Evolutionary conservation across 1,140 invertebrate genomes (phyloP).

Genomic region (Trachymyrmex cornetzi): DNA sequence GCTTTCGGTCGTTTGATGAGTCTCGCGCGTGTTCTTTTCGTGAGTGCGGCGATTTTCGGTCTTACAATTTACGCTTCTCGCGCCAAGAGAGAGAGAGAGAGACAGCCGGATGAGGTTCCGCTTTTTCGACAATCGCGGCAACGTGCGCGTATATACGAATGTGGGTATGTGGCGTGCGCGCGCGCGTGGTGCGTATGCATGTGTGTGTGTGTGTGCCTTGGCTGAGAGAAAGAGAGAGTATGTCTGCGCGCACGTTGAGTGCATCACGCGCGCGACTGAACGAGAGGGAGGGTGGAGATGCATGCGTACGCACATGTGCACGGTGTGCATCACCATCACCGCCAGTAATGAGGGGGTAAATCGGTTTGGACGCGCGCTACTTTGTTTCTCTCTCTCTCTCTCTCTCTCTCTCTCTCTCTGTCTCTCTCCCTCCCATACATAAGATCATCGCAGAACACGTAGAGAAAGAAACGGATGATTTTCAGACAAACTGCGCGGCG

Average conservation of each 20-base stretch:
- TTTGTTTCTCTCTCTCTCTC: conserved; percentile 1
- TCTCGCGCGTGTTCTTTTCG: conserved; percentile 4
- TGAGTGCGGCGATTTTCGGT: background rate
- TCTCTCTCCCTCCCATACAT: background rate
- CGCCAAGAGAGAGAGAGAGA: background rate
- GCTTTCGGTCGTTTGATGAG: too few species aligned
- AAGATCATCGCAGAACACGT: conserved; percentile 22
- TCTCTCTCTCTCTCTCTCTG: conserved; percentile 20
- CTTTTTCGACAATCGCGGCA: conserved; percentile 20
- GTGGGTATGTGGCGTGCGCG: background rate
- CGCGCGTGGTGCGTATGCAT: background rate
- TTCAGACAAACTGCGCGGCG: conserved; percentile 56
- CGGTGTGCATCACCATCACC: conserved; percentile 33
- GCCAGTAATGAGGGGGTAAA: conserved; percentile 44
- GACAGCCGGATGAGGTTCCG: background rate
- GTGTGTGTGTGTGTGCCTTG: background rate
- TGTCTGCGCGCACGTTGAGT: conserved; percentile 31
- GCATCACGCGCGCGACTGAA: conserved; percentile 37
- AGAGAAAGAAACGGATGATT: conserved; percentile 52
- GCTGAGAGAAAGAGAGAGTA: background rate
- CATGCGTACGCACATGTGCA: conserved; percentile 63
- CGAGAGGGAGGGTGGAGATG: conserved; percentile 49
- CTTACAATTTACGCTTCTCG: too few species aligned
- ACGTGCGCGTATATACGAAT: background rate
- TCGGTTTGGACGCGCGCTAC: conserved; percentile 40